These are phyloP conservation scores for Nematopogon swammerdamellus DNA, from an alignment of 2,888 invertebrate species.

Conservation along the genomic window DNA sequence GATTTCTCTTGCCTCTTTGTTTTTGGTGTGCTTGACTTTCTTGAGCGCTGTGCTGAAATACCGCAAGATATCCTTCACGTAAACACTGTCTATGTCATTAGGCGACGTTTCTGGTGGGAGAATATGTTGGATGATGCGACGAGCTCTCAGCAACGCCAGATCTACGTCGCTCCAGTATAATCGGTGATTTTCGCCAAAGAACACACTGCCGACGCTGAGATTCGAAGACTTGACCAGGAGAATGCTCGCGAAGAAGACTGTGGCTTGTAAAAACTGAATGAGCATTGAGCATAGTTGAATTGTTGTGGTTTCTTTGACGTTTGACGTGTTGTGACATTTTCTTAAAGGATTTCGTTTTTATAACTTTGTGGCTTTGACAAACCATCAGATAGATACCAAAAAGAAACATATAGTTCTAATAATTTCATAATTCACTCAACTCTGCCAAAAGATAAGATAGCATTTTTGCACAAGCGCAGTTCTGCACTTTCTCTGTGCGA, in stretches of 20 bases:
- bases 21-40: conserved; percentile 14
- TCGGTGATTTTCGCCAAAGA: background rate
- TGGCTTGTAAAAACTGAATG: background rate
- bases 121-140: conserved; percentile 30
- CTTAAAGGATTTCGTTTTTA: too few species aligned
- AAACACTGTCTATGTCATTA: conserved; percentile 26
- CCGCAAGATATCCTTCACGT: conserved; percentile 23
- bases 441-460: too few species aligned
- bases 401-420: too few species aligned
- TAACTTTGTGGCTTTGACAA: too few species aligned
- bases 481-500: too few species aligned
- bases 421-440: too few species aligned
- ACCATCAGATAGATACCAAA: too few species aligned
- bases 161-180: conserved; percentile 35
- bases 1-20: conserved; percentile 17
- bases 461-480: too few species aligned
- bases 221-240: background rate
- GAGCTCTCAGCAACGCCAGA: conserved; percentile 29
- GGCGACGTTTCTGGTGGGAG: conserved; percentile 24
- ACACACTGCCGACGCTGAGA: background rate
- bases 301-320: too few species aligned
- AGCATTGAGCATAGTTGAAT: background rate
- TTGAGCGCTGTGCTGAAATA: conserved; percentile 27
- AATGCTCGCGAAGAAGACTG: background rate
- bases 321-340: too few species aligned